These are phyloP conservation scores for Amaurobius ferox DNA, from an alignment of 2,888 invertebrate species.

Conservation along the genomic window DNA sequence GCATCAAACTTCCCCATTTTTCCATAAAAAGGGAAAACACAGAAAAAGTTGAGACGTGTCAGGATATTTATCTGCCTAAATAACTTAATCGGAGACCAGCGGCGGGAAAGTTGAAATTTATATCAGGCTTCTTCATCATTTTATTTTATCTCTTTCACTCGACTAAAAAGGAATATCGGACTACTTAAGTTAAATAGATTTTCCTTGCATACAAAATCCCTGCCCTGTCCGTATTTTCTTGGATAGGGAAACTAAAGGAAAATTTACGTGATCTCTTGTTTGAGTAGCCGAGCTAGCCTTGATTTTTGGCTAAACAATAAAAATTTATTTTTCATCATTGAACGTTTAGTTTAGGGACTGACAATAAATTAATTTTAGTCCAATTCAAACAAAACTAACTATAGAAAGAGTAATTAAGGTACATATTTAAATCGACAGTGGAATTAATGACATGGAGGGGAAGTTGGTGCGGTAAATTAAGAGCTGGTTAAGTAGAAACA, in stretches of 20 bases:
- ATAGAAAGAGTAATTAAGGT: too few relatives aligned
- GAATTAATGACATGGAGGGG: too few relatives aligned
- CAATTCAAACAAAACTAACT: too few relatives aligned
- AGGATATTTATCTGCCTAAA: conserved; percentile 63
- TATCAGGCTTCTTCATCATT: conserved; percentile 55
- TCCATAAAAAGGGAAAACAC: neutral
- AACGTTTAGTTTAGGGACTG: neutral
- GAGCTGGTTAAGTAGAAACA: too few relatives aligned
- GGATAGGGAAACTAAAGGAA: conserved; percentile 43
- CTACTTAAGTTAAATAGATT: conserved; percentile 68
- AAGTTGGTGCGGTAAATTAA: too few relatives aligned
- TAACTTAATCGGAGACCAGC: conserved; percentile 54
- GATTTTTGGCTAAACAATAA: conserved; percentile 15
- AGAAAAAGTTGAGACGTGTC: neutral
- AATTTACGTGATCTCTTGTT: conserved; percentile 69
- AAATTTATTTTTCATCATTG: neutral
- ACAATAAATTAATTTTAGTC: neutral
- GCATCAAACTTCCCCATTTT: neutral
- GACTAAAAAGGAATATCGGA: conserved; percentile 63
- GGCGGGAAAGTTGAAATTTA: conserved; percentile 65
- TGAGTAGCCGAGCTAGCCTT: conserved; percentile 64
- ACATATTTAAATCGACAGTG: too few relatives aligned
- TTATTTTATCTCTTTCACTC: conserved; percentile 3
- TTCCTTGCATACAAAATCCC: conserved; percentile 49
- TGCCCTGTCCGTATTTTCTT: conserved; percentile 55